These are phyloP conservation scores for Tenodera sinensis DNA, from an alignment of 2,888 invertebrate genomes.

Conservation along the genomic window DNA sequence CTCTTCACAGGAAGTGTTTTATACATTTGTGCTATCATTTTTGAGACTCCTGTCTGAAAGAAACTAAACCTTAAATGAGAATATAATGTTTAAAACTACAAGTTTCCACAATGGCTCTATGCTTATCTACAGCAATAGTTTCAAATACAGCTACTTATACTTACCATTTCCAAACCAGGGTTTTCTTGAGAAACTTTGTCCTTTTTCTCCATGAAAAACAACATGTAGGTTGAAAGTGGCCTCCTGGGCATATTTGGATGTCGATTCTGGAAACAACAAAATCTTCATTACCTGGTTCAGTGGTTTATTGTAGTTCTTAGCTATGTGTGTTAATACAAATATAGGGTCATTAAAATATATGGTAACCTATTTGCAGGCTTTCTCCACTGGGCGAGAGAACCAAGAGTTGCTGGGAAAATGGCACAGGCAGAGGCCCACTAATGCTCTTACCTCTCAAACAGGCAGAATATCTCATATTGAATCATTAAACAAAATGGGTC, in stretches of 20 bases:
- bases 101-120: not conserved
- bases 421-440: no score
- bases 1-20: conserved; percentile 47
- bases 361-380: no score
- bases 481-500: no score
- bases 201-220: conserved; percentile 51
- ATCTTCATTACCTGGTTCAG: not conserved
- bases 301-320: no score
- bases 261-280: conserved; percentile 39
- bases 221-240: conserved; percentile 51
- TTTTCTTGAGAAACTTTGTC: conserved; percentile 47
- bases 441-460: no score
- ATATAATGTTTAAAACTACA: not conserved
- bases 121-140: not conserved
- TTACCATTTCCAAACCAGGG: conserved; percentile 49
- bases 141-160: not conserved
- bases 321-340: no score
- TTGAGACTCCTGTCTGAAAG: conserved; percentile 47
- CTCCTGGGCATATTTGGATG: conserved; percentile 53
- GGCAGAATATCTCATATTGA: no score
- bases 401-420: no score
- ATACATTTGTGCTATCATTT: conserved; percentile 48
- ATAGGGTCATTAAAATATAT: no score
- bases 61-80: not conserved
- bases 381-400: no score